These are phyloP conservation scores for Oscheius onirici DNA, from an alignment of 2,888 invertebrate genomes.

Conservation along the genomic window DNA sequence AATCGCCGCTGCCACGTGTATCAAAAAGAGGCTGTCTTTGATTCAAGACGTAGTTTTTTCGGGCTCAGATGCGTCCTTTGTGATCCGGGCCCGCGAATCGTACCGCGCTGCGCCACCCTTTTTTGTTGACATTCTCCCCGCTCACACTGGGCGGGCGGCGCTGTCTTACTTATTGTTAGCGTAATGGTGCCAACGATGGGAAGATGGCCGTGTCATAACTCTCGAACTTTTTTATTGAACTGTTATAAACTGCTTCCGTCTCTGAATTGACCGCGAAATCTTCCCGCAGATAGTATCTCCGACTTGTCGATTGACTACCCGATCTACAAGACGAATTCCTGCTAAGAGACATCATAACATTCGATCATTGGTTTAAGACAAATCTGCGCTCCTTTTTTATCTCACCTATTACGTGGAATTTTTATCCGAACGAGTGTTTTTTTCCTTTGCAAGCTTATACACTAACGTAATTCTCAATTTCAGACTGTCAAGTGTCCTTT, in stretches of 20 bases:
- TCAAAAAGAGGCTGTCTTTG: too few relatives aligned
- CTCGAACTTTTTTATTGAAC: background rate
- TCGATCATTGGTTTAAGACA: too few relatives aligned
- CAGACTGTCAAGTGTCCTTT: slow-evolving; percentile 61
- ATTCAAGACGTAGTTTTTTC: background rate
- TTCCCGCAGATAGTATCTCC: background rate
- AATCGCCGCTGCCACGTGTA: too few relatives aligned
- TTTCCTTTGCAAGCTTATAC: background rate
- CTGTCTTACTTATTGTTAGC: slow-evolving; percentile 12
- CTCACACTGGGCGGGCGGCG: slow-evolving; percentile 8
- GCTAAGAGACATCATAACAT: too few relatives aligned
- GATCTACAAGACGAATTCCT: too few relatives aligned
- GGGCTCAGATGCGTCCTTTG: slow-evolving; percentile 27
- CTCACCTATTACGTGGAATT: too few relatives aligned
- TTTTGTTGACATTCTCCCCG: slow-evolving; percentile 30
- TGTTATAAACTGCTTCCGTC: too few relatives aligned
- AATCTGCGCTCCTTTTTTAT: too few relatives aligned
- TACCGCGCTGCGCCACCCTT: slow-evolving; percentile 36
- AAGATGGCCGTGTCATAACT: background rate
- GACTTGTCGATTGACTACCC: too few relatives aligned
- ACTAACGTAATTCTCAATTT: slow-evolving; percentile 28
- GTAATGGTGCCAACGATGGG: background rate
- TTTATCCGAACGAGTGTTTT: too few relatives aligned
- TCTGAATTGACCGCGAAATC: background rate
- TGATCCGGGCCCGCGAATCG: slow-evolving; percentile 30